phyloP scores from a whole-genome alignment of 2,888 invertebrate genomes.

The Drosophila aldrichi region DNA sequence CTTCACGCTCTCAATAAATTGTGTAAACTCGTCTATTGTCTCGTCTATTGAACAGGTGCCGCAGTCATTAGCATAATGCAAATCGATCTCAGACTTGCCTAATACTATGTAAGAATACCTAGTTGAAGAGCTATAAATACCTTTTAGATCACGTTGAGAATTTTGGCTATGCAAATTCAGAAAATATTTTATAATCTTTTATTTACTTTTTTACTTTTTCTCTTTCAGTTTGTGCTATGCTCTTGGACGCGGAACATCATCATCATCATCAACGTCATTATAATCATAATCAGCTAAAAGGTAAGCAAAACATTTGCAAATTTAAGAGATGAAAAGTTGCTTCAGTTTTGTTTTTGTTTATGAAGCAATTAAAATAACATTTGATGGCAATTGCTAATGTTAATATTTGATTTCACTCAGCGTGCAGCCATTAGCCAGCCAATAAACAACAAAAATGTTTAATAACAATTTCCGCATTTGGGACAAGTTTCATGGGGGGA shows the following conservation, averaged over 20 bases:
- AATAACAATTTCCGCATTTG: constrained; percentile 34
- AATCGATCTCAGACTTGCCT: constrained; percentile 4
- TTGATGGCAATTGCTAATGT: constrained; percentile 24
- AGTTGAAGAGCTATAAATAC: not conserved
- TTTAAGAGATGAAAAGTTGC: constrained; percentile 11
- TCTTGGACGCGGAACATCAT: constrained; percentile 13
- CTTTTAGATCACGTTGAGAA: not conserved
- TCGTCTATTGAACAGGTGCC: constrained; percentile 26
- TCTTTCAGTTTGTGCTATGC: constrained; percentile 18
- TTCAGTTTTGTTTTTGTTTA: constrained; percentile 29
- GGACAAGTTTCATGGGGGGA: constrained; percentile 11
- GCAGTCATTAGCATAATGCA: constrained; percentile 34
- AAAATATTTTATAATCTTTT: constrained; percentile 3
- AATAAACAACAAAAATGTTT: not conserved
- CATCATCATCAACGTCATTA: not conserved
- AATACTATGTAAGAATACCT: constrained; percentile 6
- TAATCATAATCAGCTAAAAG: constrained; percentile 20
- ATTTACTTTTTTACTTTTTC: not conserved
- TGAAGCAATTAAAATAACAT: constrained; percentile 46
- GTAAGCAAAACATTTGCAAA: constrained; percentile 45
- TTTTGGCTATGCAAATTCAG: not conserved
- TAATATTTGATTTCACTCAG: constrained; percentile 24
- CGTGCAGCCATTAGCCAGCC: constrained; percentile 12
- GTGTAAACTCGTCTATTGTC: constrained; percentile 20
- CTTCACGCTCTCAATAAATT: constrained; percentile 6